These are phyloP conservation scores for Mola mola DNA, from an alignment of 2,113 vertebrate genomes.

Conservation along the genomic window DNA sequence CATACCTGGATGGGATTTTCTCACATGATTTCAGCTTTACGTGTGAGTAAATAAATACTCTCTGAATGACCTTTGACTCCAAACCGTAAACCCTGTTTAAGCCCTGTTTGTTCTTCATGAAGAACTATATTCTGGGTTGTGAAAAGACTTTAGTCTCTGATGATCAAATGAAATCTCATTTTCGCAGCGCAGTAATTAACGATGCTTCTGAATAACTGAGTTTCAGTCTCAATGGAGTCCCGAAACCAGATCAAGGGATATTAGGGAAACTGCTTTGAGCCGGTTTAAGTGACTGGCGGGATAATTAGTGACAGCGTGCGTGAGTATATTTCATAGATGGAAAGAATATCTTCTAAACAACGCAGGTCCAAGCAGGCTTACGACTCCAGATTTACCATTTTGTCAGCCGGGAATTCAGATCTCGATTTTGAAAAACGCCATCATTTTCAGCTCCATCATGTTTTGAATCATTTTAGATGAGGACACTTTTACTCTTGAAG, in stretches of 20 bases:
- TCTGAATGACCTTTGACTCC: conserved; percentile 44
- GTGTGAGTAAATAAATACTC: conserved; percentile 19
- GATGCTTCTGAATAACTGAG: conserved; percentile 58
- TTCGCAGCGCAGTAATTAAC: conserved; percentile 65
- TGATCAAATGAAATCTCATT: conserved; percentile 66
- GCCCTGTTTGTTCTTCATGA: conserved; percentile 38
- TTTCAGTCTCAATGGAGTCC: conserved; percentile 61
- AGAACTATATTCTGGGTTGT: conserved; percentile 49
- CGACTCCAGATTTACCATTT: conserved; percentile 3
- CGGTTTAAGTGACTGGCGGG: conserved; percentile 44
- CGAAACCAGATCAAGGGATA: conserved; percentile 61
- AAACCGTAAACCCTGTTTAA: conserved; percentile 38
- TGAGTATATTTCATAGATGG: conserved; percentile 5
- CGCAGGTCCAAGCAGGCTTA: conserved; percentile 2
- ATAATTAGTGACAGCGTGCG: conserved; percentile 29
- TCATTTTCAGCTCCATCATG: conserved; percentile 27
- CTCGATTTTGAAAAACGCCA: conserved; percentile 4
- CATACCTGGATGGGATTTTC: no score
- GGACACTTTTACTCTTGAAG: background rate
- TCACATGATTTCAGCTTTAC: conserved; percentile 9
- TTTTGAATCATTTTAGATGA: conserved; percentile 26
- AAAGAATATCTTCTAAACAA: conserved; percentile 19
- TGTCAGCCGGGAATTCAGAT: conserved; percentile 10
- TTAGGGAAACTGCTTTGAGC: conserved; percentile 53
- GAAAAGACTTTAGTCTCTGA: conserved; percentile 59